Percentiles rank a stretch among this genome's conserved stretches.
phyloP scores from a whole-genome alignment of 1,140 invertebrate genomes.

The Trachymyrmex cornetzi region DNA sequence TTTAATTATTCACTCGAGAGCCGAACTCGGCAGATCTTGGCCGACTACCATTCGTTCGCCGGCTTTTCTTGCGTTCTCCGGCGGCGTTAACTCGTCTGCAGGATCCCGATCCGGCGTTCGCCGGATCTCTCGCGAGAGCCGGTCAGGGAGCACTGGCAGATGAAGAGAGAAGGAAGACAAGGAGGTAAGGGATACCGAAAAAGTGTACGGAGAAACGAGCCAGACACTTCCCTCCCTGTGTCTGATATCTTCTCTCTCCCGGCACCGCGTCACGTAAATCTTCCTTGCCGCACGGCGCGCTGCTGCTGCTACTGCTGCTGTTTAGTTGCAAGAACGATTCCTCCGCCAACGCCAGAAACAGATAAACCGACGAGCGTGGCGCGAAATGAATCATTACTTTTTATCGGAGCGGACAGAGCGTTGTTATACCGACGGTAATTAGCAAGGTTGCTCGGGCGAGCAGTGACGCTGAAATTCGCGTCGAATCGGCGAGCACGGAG shows the following conservation, averaged over 20 bases:
- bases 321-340: constrained; percentile 75
- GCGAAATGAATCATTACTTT: constrained; percentile 58
- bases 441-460: constrained; percentile 38
- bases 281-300: constrained; percentile 56
- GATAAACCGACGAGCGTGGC: constrained; percentile 67
- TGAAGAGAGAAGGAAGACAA: not conserved
- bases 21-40: constrained; percentile 70
- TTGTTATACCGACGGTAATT: constrained; percentile 65
- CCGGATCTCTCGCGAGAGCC: constrained; percentile 42
- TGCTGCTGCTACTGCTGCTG: constrained; percentile 34
- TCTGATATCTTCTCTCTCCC: constrained; percentile 67
- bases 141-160: constrained; percentile 11
- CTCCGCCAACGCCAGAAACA: constrained; percentile 64
- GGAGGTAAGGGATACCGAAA: constrained; percentile 52
- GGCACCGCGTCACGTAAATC: constrained; percentile 74
- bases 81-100: constrained; percentile 57
- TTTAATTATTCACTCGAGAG: constrained; percentile 82
- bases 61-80: constrained; percentile 55
- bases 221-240: constrained; percentile 58
- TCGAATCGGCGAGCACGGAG: not conserved
- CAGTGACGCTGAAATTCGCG: constrained; percentile 47
- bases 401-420: constrained; percentile 41
- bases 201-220: constrained; percentile 61
- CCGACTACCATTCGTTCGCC: constrained; percentile 62
- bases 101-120: constrained; percentile 30